These are phyloP conservation scores for Lophius americanus DNA, from an alignment of 2,797 vertebrate species.

Conservation along the genomic window DNA sequence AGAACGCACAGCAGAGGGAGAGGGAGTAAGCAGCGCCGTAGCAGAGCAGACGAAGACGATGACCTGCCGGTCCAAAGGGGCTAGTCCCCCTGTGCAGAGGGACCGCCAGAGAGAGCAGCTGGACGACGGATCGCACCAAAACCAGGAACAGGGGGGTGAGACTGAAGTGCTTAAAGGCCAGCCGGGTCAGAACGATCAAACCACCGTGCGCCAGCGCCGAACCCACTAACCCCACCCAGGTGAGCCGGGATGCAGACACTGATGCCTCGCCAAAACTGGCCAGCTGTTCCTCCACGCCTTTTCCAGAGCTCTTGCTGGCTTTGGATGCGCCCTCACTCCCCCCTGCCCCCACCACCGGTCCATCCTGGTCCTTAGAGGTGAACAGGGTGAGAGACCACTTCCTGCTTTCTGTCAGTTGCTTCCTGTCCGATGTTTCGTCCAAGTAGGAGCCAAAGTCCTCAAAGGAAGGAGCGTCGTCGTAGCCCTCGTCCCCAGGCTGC, in stretches of 20 bases:
- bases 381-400: slow-evolving; percentile 86
- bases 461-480: slow-evolving; percentile 87
- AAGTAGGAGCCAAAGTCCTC: slow-evolving; percentile 89
- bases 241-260: slow-evolving; percentile 88
- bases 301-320: slow-evolving; percentile 61
- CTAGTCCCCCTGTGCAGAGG: slow-evolving; percentile 90
- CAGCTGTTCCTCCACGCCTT: slow-evolving; percentile 82
- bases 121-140: slow-evolving; percentile 91
- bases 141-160: slow-evolving; percentile 94
- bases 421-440: slow-evolving; percentile 91
- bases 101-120: slow-evolving; percentile 87
- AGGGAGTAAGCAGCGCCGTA: slow-evolving; percentile 94
- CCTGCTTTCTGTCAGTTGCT: slow-evolving; percentile 83
- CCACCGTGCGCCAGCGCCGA: slow-evolving; percentile 93
- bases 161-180: slow-evolving; percentile 90
- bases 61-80: slow-evolving; percentile 91
- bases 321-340: slow-evolving; percentile 49
- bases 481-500: slow-evolving; percentile 91
- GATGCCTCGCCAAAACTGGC: slow-evolving; percentile 89
- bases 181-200: slow-evolving; percentile 89
- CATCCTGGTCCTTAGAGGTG: slow-evolving; percentile 81
- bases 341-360: slow-evolving; percentile 47
- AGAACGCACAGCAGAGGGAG: slow-evolving; percentile 95
- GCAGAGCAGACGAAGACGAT: slow-evolving; percentile 89
- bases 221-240: slow-evolving; percentile 89